Conservation (phyloP, 92 coral and sea anemone species). For the Bergia puertoricense region DNA sequence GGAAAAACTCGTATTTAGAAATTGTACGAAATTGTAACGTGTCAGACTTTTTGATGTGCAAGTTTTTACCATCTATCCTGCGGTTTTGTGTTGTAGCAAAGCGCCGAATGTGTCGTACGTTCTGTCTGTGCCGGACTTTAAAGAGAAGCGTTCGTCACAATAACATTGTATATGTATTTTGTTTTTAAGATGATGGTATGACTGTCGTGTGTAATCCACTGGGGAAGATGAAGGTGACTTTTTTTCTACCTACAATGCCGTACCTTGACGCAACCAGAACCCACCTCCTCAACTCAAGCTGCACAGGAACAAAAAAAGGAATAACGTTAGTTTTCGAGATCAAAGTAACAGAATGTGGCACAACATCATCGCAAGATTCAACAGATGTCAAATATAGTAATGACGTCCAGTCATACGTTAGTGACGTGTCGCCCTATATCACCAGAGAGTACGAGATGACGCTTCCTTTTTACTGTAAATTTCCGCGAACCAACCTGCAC, state of each 20-base stretch:
- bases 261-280: not conserved
- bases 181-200: constrained; percentile 17
- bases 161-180: no score
- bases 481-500: constrained; percentile 1
- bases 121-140: no score
- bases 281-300: not conserved
- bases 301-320: not conserved
- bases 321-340: not conserved
- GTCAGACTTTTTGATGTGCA: no score
- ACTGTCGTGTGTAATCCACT: not conserved
- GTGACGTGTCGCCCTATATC: not conserved
- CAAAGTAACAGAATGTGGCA: not conserved
- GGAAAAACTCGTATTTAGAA: no score
- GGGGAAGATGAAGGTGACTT: not conserved
- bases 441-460: constrained; percentile 2
- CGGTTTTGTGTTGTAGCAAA: no score
- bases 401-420: not conserved
- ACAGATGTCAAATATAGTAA: constrained; percentile 12
- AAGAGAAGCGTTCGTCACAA: no score
- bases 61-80: no score
- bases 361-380: not conserved
- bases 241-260: not conserved
- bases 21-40: no score
- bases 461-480: constrained; percentile 1
- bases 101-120: no score